A percentile compares a stretch with the other conserved stretches of the same genome.
Evolutionary conservation across 2,888 invertebrate genomes (phyloP).

Genomic region (Pimpla rufipes): DNA sequence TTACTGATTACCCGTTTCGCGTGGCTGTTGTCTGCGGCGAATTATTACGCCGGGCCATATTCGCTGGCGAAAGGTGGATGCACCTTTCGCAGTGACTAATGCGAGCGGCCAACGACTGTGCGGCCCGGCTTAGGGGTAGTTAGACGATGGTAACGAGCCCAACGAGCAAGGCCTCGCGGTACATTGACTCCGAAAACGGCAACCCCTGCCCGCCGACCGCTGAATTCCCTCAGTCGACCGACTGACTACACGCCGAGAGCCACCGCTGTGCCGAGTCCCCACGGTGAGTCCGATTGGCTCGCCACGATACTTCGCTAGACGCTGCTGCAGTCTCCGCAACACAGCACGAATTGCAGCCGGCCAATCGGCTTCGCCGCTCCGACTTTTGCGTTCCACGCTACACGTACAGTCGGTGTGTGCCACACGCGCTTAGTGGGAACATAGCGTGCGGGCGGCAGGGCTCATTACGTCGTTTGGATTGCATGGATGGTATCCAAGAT

Average conservation of each 20-base stretch:
- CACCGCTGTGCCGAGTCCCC: neutral
- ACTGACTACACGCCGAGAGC: constrained; percentile 21
- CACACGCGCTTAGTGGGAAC: too few species aligned
- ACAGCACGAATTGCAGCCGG: constrained; percentile 27
- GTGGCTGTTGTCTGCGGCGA: too few species aligned
- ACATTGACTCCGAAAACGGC: constrained; percentile 66
- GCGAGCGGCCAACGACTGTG: constrained; percentile 57
- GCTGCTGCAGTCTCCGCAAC: neutral
- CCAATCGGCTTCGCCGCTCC: constrained; percentile 50
- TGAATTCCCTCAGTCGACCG: constrained; percentile 61
- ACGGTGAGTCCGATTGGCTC: constrained; percentile 52
- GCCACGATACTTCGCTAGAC: neutral
- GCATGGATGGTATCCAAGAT: constrained; percentile 46
- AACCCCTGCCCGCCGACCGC: constrained; percentile 47
- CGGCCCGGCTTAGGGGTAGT: constrained; percentile 7
- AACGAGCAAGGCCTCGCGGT: constrained; percentile 55
- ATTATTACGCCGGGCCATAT: too few species aligned
- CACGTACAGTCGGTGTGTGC: too few species aligned
- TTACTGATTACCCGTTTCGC: too few species aligned
- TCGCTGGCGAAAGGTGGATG: too few species aligned
- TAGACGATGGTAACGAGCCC: constrained; percentile 30
- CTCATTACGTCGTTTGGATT: constrained; percentile 62
- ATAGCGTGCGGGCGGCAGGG: constrained; percentile 61
- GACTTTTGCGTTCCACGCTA: too few species aligned
- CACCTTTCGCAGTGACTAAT: too few species aligned